Conservation (phyloP, 2,888 invertebrate species). For the Melipona bicolor region DNA sequence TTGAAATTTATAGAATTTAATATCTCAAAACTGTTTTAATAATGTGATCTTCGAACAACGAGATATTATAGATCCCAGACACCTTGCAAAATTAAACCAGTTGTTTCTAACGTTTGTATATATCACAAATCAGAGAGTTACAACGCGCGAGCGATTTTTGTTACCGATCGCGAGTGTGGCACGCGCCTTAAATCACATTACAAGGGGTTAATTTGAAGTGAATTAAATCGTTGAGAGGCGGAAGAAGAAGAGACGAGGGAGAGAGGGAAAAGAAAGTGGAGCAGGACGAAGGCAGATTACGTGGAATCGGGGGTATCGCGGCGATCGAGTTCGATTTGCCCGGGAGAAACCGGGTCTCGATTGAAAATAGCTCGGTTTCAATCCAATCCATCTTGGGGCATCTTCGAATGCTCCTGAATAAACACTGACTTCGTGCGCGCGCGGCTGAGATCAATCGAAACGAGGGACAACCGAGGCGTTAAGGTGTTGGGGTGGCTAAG, state of each 20-base stretch:
- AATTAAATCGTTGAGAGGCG: constrained; percentile 1
- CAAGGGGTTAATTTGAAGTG: too few species aligned
- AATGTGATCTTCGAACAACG: too few species aligned
- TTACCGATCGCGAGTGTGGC: too few species aligned
- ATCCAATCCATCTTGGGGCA: constrained; percentile 73
- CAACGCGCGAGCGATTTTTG: too few species aligned
- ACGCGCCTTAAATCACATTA: too few species aligned
- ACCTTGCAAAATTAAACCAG: too few species aligned
- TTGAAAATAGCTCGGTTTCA: constrained; percentile 79
- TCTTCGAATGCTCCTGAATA: constrained; percentile 74
- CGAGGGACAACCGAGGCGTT: constrained; percentile 69
- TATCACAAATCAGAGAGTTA: too few species aligned
- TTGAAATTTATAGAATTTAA: too few species aligned
- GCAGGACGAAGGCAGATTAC: constrained; percentile 52
- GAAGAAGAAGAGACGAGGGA: constrained; percentile 2
- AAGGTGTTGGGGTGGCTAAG: constrained; percentile 67
- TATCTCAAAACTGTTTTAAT: too few species aligned
- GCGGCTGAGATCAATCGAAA: constrained; percentile 71
- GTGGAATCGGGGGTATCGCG: constrained; percentile 59
- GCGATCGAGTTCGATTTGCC: constrained; percentile 76
- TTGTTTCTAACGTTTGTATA: too few species aligned
- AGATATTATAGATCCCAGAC: too few species aligned
- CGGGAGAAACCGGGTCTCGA: constrained; percentile 49
- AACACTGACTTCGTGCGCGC: constrained; percentile 76
- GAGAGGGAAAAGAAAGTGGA: background rate